Percentiles rank a stretch among this genome's conserved stretches.
Conservation (phyloP, 2,113 vertebrate species). For the Thomomys bottae region DNA sequence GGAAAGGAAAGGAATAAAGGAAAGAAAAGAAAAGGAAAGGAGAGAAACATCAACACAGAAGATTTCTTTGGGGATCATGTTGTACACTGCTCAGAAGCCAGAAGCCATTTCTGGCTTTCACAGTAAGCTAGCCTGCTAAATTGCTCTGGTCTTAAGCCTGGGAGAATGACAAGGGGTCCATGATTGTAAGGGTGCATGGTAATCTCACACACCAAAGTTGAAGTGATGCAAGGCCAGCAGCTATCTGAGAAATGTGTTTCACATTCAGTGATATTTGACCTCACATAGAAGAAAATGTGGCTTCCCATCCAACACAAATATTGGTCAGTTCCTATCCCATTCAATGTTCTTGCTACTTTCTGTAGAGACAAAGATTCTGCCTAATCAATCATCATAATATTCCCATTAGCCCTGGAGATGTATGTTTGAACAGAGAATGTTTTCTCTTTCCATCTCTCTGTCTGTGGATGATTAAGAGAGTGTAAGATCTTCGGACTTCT, state of each 20-base stretch:
- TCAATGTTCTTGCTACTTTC: slow-evolving; percentile 65
- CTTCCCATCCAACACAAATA: slow-evolving; percentile 76
- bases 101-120: neutral
- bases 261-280: slow-evolving; percentile 54
- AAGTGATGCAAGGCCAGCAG: neutral
- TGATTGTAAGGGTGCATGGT: neutral
- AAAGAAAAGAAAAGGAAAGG: no score
- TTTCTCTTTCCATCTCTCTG: neutral
- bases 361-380: slow-evolving; percentile 62
- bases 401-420: slow-evolving; percentile 58
- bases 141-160: neutral
- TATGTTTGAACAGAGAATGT: slow-evolving; percentile 72
- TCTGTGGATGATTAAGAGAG: slow-evolving; percentile 63
- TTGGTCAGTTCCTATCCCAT: slow-evolving; percentile 65
- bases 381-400: slow-evolving; percentile 70
- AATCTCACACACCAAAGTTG: slow-evolving; percentile 6
- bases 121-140: neutral
- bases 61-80: neutral
- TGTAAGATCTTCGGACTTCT: slow-evolving; percentile 61
- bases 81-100: accelerated
- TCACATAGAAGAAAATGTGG: slow-evolving; percentile 63
- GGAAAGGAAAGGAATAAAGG: no score
- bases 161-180: neutral
- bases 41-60: no score
- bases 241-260: slow-evolving; percentile 55